These are phyloP conservation scores for Meta bourneti DNA, from an alignment of 2,888 invertebrate genomes.

Conservation along the genomic window DNA sequence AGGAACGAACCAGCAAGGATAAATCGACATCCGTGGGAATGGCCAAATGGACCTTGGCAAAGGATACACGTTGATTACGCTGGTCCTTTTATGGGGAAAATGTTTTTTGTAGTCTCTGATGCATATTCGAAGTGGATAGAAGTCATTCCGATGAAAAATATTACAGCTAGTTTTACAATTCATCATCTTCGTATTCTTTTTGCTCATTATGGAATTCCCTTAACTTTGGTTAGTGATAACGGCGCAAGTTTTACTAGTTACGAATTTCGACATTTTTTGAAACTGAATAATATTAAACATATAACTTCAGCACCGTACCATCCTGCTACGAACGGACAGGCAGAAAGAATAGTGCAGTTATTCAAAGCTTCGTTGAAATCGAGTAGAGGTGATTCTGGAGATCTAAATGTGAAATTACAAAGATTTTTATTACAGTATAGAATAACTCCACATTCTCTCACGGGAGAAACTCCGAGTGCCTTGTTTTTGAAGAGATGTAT, in stretches of 20 bases:
- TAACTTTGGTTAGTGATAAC: slow-evolving; percentile 61
- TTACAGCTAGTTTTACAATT: slow-evolving; percentile 56
- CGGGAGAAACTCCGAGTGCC: slow-evolving; percentile 55
- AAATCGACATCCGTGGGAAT: slow-evolving; percentile 64
- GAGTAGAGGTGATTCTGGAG: slow-evolving; percentile 56
- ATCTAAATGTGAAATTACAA: slow-evolving; percentile 58
- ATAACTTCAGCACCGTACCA: slow-evolving; percentile 77
- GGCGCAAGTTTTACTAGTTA: slow-evolving; percentile 55
- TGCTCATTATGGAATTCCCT: no score
- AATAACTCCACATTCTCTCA: slow-evolving; percentile 62
- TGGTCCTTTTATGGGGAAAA: slow-evolving; percentile 61
- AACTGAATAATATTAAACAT: slow-evolving; percentile 77
- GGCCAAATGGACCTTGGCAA: slow-evolving; percentile 59
- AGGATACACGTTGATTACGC: slow-evolving; percentile 60
- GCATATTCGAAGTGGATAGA: slow-evolving; percentile 56
- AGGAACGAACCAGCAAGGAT: slow-evolving; percentile 64
- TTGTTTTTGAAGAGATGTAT: slow-evolving; percentile 60
- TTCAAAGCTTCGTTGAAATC: slow-evolving; percentile 59
- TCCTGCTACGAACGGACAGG: slow-evolving; percentile 78
- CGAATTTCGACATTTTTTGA: slow-evolving; percentile 47
- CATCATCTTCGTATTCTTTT: slow-evolving; percentile 20
- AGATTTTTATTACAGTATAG: slow-evolving; percentile 21
- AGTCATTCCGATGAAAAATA: slow-evolving; percentile 54
- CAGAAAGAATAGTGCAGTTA: slow-evolving; percentile 78
- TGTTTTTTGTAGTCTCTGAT: slow-evolving; percentile 55